Conservation (phyloP, 2,888 invertebrate species). For the Mechanitis mazaeus region DNA sequence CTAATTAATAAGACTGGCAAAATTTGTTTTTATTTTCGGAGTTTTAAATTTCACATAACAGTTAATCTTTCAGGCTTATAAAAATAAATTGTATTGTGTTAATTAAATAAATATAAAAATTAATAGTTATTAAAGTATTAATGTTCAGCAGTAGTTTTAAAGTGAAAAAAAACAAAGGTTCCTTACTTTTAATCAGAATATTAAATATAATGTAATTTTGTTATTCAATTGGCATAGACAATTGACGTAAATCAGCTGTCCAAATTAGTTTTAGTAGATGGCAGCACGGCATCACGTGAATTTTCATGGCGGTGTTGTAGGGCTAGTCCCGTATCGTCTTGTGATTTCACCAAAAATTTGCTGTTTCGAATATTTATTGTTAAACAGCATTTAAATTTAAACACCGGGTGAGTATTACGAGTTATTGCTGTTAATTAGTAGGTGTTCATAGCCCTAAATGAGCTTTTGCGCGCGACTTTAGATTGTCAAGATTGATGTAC, state of each 20-base stretch:
- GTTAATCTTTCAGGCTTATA: too few species aligned
- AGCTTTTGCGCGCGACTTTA: constrained; percentile 63
- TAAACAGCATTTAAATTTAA: constrained; percentile 70
- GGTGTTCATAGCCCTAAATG: constrained; percentile 30
- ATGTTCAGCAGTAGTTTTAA: background rate
- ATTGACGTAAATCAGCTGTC: constrained; percentile 78
- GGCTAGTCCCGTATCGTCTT: constrained; percentile 76
- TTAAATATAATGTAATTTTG: constrained; percentile 9
- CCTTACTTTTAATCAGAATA: background rate
- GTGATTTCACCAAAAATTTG: constrained; percentile 75
- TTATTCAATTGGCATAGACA: constrained; percentile 56
- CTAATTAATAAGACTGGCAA: too few species aligned
- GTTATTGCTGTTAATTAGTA: constrained; percentile 33
- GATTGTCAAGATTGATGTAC: constrained; percentile 60
- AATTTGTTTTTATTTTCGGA: too few species aligned
- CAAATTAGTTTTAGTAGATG: constrained; percentile 69
- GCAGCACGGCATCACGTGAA: constrained; percentile 81
- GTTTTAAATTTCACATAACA: too few species aligned
- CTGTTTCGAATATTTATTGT: constrained; percentile 67
- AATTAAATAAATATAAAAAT: background rate
- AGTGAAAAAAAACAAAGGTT: constrained; percentile 1
- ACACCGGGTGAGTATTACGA: constrained; percentile 63
- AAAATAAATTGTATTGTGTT: too few species aligned
- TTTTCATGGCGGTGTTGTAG: constrained; percentile 77
- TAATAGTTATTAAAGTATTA: background rate